phyloP scores from a whole-genome alignment of 2,113 vertebrate species.

The Elaphurus davidianus region DNA sequence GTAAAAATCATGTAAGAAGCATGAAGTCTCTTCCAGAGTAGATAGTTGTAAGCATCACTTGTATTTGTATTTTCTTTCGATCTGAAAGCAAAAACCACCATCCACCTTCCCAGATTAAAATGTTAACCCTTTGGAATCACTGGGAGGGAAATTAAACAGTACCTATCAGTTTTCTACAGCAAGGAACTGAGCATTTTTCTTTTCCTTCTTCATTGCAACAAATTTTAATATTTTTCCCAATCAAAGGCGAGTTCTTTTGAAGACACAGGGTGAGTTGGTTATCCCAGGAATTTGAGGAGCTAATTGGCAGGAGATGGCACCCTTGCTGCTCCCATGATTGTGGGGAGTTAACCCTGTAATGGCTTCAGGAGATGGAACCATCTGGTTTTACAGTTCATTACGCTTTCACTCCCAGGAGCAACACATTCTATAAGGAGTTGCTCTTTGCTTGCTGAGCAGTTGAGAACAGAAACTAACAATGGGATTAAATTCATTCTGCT shows the following conservation, averaged over 20 bases:
- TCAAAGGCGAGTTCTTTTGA: not conserved
- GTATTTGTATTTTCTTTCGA: not conserved
- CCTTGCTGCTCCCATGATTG: not conserved
- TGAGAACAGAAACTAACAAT: conserved; percentile 13
- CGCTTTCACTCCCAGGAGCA: not conserved
- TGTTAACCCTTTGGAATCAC: not conserved
- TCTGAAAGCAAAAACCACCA: not conserved
- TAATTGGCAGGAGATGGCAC: not conserved
- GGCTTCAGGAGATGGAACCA: not conserved
- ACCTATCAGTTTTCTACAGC: not conserved
- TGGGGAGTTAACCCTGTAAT: not conserved
- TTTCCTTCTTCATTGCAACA: not conserved
- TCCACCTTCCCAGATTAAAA: not conserved
- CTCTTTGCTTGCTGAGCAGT: conserved; percentile 34
- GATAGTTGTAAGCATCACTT: not conserved
- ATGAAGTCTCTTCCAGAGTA: not conserved
- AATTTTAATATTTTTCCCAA: not conserved
- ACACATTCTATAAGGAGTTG: not conserved
- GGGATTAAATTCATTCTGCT: conserved; percentile 19
- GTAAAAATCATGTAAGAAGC: not conserved
- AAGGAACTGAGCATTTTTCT: not conserved
- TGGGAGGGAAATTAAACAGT: not conserved
- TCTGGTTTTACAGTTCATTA: conserved; percentile 19
- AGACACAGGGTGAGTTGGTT: not conserved
- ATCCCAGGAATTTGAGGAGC: not conserved